Evolutionary conservation across 2,797 vertebrate genomes (phyloP), one percentile per base, ranked within the genome.

Genomic region (Lepidocolaptes lacrymiger): DNA sequence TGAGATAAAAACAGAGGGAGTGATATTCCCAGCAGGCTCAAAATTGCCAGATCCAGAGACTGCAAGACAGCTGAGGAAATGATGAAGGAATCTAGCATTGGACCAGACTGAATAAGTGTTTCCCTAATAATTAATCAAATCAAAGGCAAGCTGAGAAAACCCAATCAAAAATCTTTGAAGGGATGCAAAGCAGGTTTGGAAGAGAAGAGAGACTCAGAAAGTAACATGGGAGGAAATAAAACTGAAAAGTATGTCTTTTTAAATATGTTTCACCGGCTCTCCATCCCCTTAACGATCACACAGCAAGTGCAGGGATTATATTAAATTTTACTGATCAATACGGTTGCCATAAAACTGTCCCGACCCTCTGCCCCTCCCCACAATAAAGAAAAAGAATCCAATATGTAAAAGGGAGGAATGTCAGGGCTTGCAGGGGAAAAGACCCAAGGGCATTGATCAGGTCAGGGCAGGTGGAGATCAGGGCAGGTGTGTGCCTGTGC

Each of bases 241-340:
- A 83, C 15, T 11, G 39, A 56, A 95, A 92, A 96, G 73, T 58
- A 89, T 59, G 88, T 89, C 61, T 78, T 95, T 78, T 81, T 43
- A 86, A 91, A 69, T 48, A 85, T 67, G 72, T 97, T 93, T 88
- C 94, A 58, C 80, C 1, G 0, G 56, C 91, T 91, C 96, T 94
- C 75, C 94, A 91, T 85, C 88, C 97, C 95, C 88, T 68, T 97
- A 97, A 97, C 68, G 86, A 97, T 95, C 96, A 68, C 94, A 71
- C 96, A 85, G 95, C 92, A 96, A 95, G 96, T 94, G 97, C 95
- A 95, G 93, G 93, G 97, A 95, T 97, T 95, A 95, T 93, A 98
- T 97, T 97, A 97, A 97, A 97, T 97, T 97, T 96, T 94, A 83
- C 96, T 87, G 95, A 97, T 98, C 97, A 72, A 98, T 98, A 96